Conservation (phyloP, 1,140 invertebrate species). For the Cotesia chilonis region DNA sequence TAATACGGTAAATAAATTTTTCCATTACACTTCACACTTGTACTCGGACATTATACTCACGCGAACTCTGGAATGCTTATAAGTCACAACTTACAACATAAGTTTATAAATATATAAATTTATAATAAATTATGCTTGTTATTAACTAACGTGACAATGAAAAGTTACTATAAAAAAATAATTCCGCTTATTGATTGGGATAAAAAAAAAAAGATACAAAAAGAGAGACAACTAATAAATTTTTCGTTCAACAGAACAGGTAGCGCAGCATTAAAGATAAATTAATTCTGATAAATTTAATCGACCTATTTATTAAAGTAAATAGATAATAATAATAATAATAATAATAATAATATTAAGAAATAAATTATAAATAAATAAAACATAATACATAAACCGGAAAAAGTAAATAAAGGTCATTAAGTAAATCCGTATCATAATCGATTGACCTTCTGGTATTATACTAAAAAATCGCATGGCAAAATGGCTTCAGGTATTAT, state of each 20-base stretch:
- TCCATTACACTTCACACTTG: slow-evolving; percentile 23
- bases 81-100: not conserved
- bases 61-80: slow-evolving; percentile 23
- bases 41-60: slow-evolving; percentile 9
- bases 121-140: not conserved
- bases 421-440: slow-evolving; percentile 28
- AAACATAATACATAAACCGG: not conserved
- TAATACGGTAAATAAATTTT: slow-evolving; percentile 15
- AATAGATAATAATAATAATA: not conserved
- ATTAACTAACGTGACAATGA: not conserved
- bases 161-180: too few relatives aligned
- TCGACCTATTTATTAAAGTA: too few relatives aligned
- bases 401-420: slow-evolving; percentile 3
- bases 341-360: not conserved
- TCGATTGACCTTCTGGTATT: too few relatives aligned
- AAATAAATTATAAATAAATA: not conserved
- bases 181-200: too few relatives aligned
- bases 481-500: too few relatives aligned
- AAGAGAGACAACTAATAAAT: too few relatives aligned
- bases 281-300: too few relatives aligned
- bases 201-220: too few relatives aligned
- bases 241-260: too few relatives aligned
- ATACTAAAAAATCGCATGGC: too few relatives aligned
- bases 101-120: not conserved
- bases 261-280: too few relatives aligned